Conservation (phyloP, 1,140 invertebrate genomes). For the Caenorhabditis brenneri region DNA sequence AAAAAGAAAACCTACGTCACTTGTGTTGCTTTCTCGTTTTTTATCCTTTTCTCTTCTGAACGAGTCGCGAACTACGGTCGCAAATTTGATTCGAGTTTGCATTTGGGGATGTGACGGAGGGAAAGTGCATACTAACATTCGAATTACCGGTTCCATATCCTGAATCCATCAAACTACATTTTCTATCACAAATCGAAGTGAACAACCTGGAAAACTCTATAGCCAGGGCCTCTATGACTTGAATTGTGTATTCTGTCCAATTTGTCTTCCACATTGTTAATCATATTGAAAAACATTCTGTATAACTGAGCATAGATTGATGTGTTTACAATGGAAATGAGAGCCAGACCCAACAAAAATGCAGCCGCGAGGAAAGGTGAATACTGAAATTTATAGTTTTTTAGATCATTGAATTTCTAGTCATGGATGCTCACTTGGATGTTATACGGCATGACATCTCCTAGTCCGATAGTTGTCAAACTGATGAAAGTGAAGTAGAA, state of each 20-base stretch:
- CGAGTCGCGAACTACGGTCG: conserved; percentile 14
- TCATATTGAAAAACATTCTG: conserved; percentile 33
- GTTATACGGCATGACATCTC: conserved; percentile 53
- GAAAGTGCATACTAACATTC: conserved; percentile 29
- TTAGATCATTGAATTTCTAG: neutral
- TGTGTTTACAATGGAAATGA: conserved; percentile 53
- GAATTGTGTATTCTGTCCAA: conserved; percentile 38
- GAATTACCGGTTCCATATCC: conserved; percentile 19
- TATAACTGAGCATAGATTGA: conserved; percentile 48
- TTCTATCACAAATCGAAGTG: neutral
- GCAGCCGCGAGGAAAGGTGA: conserved; percentile 38
- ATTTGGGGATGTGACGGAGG: conserved; percentile 33
- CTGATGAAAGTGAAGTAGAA: conserved; percentile 53
- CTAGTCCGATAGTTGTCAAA: conserved; percentile 52
- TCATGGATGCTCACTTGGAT: conserved; percentile 19
- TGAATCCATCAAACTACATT: neutral
- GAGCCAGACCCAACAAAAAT: conserved; percentile 48
- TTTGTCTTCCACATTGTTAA: conserved; percentile 32
- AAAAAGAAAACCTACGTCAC: conserved; percentile 18
- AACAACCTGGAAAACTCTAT: conserved; percentile 46
- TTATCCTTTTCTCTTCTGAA: conserved; percentile 16
- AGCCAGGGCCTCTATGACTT: conserved; percentile 14
- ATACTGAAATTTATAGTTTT: conserved; percentile 40
- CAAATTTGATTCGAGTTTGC: conserved; percentile 44
- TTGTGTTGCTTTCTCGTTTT: conserved; percentile 27